phyloP scores from a whole-genome alignment of 2,113 vertebrate species.

The Nothoprocta pentlandii region DNA sequence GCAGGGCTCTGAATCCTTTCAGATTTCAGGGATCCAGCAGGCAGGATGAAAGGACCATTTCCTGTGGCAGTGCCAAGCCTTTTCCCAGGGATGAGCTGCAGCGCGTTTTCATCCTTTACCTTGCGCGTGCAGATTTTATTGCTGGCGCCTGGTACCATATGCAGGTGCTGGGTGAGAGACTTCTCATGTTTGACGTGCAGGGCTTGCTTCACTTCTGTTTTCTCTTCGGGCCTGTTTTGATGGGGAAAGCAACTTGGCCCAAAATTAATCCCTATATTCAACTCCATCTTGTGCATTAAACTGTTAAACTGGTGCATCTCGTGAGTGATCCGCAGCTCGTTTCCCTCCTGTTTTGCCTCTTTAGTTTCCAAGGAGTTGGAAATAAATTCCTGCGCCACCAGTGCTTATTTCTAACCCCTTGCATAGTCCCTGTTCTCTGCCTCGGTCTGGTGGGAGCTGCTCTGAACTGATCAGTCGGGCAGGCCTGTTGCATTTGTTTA shows the following conservation, averaged over 20 bases:
- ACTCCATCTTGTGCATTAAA: background rate
- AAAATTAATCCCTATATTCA: conserved; percentile 2
- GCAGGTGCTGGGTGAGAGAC: background rate
- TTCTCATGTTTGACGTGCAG: background rate
- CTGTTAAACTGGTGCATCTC: conserved; percentile 28
- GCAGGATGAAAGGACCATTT: background rate
- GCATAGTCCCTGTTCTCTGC: conserved; percentile 19
- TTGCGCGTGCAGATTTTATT: background rate
- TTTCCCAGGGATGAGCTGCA: background rate
- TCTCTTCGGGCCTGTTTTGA: conserved; percentile 3
- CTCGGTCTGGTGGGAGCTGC: conserved; percentile 26
- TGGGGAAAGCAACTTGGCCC: conserved; percentile 24
- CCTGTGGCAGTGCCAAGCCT: background rate
- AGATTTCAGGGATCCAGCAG: background rate
- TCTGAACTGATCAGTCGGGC: conserved; percentile 26
- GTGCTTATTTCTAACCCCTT: conserved; percentile 26
- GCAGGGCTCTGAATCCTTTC: background rate
- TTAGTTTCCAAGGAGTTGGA: conserved; percentile 34
- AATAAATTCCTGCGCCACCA: conserved; percentile 56
- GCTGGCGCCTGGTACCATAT: background rate
- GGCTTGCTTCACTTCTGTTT: background rate
- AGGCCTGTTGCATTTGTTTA: conserved; percentile 36
- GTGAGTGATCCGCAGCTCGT: conserved; percentile 16
- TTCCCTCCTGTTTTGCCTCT: conserved; percentile 37
- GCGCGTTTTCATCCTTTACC: background rate